Base-by-base conservation (phyloP, 2,888 invertebrate genomes). In the Drosophila ustulata region DNA sequence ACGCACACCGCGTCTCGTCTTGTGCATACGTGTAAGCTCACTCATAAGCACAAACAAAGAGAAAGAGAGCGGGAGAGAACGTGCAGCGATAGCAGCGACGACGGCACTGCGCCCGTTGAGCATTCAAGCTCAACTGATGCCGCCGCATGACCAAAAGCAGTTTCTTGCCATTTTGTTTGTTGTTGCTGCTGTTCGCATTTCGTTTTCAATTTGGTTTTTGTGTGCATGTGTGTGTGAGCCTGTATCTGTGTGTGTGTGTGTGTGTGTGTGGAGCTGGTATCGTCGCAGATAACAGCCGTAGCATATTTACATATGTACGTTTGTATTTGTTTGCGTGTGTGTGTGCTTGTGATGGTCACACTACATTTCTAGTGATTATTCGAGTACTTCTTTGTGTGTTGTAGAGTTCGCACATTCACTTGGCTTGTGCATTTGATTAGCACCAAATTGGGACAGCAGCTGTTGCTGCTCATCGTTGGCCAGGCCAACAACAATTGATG, bases 141-240 rank as follows among this genome's bases (percentile, higher is more conserved):
- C 78, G 89, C 87, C 84, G 75, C 75, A 74, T 84, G 87, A 80
- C 81, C 78, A 83, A 86, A 74, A 88, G 80, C 77, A 71, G 69
- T 86, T 86, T 84, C 86, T 79, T 88, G 88, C 85, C 82, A 85
- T 82, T 82, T 85, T 82, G 77, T 73, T 87, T 88, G 82, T 82
- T 76, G 71, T 74, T 79, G 68, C 69, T 79, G 74, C 67, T 76
- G 75, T 79, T 85, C 70, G 75, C 67, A 83, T 86, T 82, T 83
- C 83, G 83, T 74, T 82, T 82, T 86, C 83, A 74, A 74, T 82
- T 77, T 80, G 77, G 46, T 66, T 67, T 62, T 56, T n/a, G 25
- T 50, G 26, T 46, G 55, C 30, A 9, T 37, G 41, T 51, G 6
- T 37, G 41, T 51, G 6, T 37, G 30, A 1, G 18, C 18, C 18